Percentiles rank a stretch among this genome's conserved stretches.
These are phyloP conservation scores for Ochlodes sylvanus DNA, from an alignment of 2,888 invertebrate species.

Conservation along the genomic window DNA sequence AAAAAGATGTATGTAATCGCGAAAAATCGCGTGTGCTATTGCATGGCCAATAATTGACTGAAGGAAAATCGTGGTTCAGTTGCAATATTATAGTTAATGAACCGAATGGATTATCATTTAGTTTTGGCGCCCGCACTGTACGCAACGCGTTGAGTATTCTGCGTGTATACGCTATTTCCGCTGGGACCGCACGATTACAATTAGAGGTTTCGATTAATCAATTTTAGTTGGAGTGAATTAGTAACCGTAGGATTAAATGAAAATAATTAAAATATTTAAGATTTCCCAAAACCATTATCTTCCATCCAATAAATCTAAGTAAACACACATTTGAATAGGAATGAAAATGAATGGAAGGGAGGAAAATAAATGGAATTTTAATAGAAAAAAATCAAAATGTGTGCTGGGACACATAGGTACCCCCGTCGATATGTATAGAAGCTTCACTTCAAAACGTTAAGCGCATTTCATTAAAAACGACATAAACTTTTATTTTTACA, in stretches of 20 bases:
- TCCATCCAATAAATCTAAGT: too few relatives aligned
- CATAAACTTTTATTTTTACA: too few relatives aligned
- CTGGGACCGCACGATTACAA: constrained; percentile 59
- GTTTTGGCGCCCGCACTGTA: constrained; percentile 75
- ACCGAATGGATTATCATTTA: constrained; percentile 77
- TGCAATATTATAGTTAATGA: constrained; percentile 72
- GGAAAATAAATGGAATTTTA: too few relatives aligned
- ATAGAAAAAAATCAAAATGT: too few relatives aligned
- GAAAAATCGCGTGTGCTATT: constrained; percentile 58
- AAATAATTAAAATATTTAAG: neutral
- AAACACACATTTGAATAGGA: too few relatives aligned
- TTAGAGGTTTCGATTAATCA: constrained; percentile 45
- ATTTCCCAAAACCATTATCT: too few relatives aligned
- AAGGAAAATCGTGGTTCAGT: constrained; percentile 76
- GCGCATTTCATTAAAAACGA: too few relatives aligned
- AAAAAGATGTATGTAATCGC: constrained; percentile 30
- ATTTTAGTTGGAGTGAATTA: neutral
- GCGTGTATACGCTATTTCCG: constrained; percentile 65
- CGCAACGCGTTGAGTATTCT: constrained; percentile 68
- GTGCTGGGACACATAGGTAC: too few relatives aligned
- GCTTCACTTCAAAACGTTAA: too few relatives aligned
- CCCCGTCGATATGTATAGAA: too few relatives aligned
- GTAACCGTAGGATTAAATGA: neutral
- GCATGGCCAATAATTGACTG: constrained; percentile 70
- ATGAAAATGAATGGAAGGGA: too few relatives aligned